These are phyloP conservation scores for Caenorhabditis zanzibari DNA, from an alignment of 2,888 invertebrate species.

Conservation along the genomic window DNA sequence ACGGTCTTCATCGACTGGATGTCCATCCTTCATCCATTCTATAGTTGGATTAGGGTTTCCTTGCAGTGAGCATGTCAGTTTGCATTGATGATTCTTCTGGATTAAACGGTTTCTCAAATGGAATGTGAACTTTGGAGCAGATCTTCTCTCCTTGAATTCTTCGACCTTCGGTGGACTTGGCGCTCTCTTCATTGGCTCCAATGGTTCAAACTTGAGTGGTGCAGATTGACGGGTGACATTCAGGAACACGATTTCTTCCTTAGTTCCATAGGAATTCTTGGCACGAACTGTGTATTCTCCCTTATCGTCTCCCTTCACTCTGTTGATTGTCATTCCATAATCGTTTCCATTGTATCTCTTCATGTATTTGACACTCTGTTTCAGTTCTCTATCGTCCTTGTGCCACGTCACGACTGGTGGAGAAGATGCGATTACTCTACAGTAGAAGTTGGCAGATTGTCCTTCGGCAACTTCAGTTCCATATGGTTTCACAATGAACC, in stretches of 20 bases:
- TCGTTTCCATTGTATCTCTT: conserved; percentile 97
- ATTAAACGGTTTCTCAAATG: conserved; percentile 97
- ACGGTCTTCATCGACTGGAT: conserved; percentile 90
- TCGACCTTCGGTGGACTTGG: conserved; percentile 75
- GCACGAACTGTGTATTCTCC: conserved; percentile 87
- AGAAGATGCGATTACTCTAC: conserved; percentile 94
- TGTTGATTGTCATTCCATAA: conserved; percentile 97
- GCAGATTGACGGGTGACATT: conserved; percentile 88
- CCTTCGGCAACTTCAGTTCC: conserved; percentile 90
- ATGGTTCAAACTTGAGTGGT: conserved; percentile 71
- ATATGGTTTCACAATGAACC: conserved; percentile 98
- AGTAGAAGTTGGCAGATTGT: conserved; percentile 97
- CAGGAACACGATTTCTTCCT: conserved; percentile 96
- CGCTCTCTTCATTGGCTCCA: conserved; percentile 76
- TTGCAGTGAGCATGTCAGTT: conserved; percentile 95
- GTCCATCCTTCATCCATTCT: conserved; percentile 89
- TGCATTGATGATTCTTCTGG: conserved; percentile 94
- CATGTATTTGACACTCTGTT: conserved; percentile 99
- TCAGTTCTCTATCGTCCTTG: conserved; percentile 93
- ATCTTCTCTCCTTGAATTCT: conserved; percentile 94
- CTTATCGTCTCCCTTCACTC: conserved; percentile 90
- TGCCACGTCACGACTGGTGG: conserved; percentile 97
- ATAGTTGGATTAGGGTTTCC: conserved; percentile 94
- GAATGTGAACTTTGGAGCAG: conserved; percentile 98
- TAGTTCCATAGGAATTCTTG: conserved; percentile 95